phyloP scores from a whole-genome alignment of 2,888 invertebrate genomes.

The Cecidostiba fungosa region DNA sequence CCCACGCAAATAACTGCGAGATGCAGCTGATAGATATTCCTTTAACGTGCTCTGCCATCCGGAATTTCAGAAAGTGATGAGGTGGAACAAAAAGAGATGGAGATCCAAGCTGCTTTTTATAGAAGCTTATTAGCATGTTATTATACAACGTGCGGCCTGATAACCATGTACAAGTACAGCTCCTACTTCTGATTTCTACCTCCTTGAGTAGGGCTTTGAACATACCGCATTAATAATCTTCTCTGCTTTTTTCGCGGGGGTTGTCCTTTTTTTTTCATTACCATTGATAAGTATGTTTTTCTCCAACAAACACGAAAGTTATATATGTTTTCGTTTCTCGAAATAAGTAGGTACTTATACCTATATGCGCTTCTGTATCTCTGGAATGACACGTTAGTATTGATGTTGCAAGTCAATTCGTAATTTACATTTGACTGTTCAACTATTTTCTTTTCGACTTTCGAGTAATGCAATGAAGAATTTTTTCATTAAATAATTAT shows the following conservation, averaged over 20 bases:
- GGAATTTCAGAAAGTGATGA: constrained; percentile 5
- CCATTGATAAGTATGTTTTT: too few relatives aligned
- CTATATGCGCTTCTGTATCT: too few relatives aligned
- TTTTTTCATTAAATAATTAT: too few relatives aligned
- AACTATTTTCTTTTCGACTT: too few relatives aligned
- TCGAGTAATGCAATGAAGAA: too few relatives aligned
- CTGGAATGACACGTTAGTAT: too few relatives aligned
- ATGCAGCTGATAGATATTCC: constrained; percentile 33
- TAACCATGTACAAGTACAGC: constrained; percentile 45
- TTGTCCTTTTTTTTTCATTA: background rate
- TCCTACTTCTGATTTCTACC: background rate
- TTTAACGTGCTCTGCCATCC: background rate
- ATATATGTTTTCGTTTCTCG: too few relatives aligned
- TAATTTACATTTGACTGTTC: too few relatives aligned
- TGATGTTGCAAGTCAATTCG: too few relatives aligned
- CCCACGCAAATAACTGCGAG: background rate
- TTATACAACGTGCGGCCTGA: constrained; percentile 54
- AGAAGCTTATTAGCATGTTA: constrained; percentile 65
- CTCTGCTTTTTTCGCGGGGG: background rate
- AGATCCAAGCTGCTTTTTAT: constrained; percentile 43
- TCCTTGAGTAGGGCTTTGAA: background rate
- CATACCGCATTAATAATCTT: background rate
- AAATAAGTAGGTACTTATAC: too few relatives aligned
- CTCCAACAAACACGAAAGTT: too few relatives aligned
- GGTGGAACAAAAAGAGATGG: background rate